Conservation (phyloP, 2,888 invertebrate genomes). For the Morinoia aosen region DNA sequence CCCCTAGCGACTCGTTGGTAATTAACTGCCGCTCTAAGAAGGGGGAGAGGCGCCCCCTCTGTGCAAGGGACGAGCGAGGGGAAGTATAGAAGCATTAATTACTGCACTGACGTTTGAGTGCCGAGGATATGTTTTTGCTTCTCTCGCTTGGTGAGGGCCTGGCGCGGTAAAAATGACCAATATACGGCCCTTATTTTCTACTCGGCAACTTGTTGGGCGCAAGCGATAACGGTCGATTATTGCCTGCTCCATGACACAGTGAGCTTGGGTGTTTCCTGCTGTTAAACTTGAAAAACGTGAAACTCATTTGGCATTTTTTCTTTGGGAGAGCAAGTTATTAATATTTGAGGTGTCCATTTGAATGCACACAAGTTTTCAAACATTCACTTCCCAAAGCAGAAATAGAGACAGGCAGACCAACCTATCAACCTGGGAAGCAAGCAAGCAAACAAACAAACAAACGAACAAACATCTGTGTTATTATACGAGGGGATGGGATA, state of each 20-base stretch:
- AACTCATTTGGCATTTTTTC: not conserved
- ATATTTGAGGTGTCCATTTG: not conserved
- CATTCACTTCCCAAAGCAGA: too few relatives aligned
- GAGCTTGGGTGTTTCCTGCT: not conserved
- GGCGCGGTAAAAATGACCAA: not conserved
- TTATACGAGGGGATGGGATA: too few relatives aligned
- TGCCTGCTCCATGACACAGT: not conserved
- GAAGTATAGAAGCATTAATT: slow-evolving; percentile 25
- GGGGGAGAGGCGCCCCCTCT: not conserved
- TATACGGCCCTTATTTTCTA: not conserved
- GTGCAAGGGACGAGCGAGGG: not conserved
- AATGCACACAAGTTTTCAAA: too few relatives aligned
- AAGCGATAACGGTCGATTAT: not conserved
- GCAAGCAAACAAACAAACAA: too few relatives aligned
- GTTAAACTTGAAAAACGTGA: not conserved
- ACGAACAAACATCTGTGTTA: too few relatives aligned
- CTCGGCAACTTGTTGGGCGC: not conserved
- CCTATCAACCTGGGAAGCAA: too few relatives aligned
- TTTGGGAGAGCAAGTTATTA: not conserved
- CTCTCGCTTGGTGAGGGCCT: not conserved
- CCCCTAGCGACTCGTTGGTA: slow-evolving; percentile 47
- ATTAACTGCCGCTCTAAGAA: slow-evolving; percentile 41
- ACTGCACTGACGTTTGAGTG: slow-evolving; percentile 5
- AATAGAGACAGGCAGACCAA: too few relatives aligned
- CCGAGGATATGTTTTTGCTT: not conserved